phyloP scores from a whole-genome alignment of 2,113 vertebrate genomes.

The Columbina picui region DNA sequence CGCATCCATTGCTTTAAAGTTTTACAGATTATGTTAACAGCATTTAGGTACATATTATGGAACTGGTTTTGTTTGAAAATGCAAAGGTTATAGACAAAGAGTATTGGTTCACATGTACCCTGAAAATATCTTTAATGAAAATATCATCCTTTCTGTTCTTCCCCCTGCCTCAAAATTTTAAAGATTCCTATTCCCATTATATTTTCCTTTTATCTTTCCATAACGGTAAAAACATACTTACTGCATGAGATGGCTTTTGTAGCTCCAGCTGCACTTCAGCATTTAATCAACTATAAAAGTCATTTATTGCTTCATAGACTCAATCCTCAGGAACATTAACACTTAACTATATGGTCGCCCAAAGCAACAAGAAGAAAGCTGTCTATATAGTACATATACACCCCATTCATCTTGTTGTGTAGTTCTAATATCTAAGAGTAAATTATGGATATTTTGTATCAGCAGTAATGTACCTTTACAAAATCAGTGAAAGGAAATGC shows the following conservation, averaged over 20 bases:
- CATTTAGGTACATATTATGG: not conserved
- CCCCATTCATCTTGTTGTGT: constrained; percentile 16
- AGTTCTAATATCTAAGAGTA: constrained; percentile 6
- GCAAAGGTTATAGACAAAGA: not conserved
- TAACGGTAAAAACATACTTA: constrained; percentile 28
- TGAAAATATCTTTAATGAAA: not conserved
- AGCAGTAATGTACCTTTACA: constrained; percentile 18
- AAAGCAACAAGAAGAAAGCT: constrained; percentile 52
- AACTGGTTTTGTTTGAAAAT: not conserved
- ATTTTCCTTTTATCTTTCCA: constrained; percentile 11
- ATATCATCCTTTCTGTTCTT: not conserved
- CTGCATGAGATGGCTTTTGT: constrained; percentile 48
- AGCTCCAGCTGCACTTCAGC: constrained; percentile 56
- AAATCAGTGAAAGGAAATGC: constrained; percentile 38
- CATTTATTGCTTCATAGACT: constrained; percentile 48
- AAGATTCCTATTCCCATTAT: not conserved
- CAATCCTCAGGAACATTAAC: constrained; percentile 39
- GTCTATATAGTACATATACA: not conserved
- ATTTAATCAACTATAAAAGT: constrained; percentile 39
- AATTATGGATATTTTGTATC: constrained; percentile 40
- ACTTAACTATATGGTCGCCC: constrained; percentile 56
- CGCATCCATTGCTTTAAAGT: not conserved
- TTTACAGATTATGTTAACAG: not conserved
- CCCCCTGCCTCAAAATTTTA: not conserved
- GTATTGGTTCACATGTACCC: not conserved